phyloP scores from a whole-genome alignment of 2,888 invertebrate species.

The Carabus problematicus region DNA sequence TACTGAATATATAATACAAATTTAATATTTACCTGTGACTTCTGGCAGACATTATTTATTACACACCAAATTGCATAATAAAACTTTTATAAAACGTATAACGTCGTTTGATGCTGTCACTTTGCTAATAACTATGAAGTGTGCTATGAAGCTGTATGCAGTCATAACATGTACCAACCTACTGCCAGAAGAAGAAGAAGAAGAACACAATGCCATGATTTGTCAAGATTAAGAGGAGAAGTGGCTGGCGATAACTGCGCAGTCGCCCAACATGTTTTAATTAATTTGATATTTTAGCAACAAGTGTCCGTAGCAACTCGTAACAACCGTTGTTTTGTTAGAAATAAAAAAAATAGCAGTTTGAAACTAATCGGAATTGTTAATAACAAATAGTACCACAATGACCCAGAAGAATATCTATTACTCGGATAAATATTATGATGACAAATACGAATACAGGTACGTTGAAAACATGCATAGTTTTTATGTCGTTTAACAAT shows the following conservation, averaged over 20 bases:
- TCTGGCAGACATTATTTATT: no score
- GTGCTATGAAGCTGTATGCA: no score
- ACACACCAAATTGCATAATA: no score
- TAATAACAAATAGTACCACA: background rate
- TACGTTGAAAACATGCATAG: conserved; percentile 58
- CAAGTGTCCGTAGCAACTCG: conserved; percentile 23
- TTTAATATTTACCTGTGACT: no score
- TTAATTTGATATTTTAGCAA: conserved; percentile 35
- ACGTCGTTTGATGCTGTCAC: no score
- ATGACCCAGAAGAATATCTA: conserved; percentile 74
- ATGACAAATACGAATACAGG: conserved; percentile 93
- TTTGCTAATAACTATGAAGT: no score
- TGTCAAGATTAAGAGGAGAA: conserved; percentile 1
- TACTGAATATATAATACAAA: no score
- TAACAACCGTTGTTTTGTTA: conserved; percentile 38
- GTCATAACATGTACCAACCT: no score
- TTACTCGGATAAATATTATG: conserved; percentile 93
- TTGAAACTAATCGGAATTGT: conserved; percentile 1
- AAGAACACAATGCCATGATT: background rate
- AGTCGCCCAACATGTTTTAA: conserved; percentile 1
- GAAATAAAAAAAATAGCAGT: conserved; percentile 7
- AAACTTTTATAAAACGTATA: no score
- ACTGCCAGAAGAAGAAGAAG: no score
- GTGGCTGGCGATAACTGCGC: background rate
- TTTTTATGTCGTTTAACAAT: background rate